A percentile compares a stretch with the other conserved stretches of the same genome.
These are phyloP conservation scores for Thereva unica DNA, from an alignment of 2,888 invertebrate species.

Conservation along the genomic window DNA sequence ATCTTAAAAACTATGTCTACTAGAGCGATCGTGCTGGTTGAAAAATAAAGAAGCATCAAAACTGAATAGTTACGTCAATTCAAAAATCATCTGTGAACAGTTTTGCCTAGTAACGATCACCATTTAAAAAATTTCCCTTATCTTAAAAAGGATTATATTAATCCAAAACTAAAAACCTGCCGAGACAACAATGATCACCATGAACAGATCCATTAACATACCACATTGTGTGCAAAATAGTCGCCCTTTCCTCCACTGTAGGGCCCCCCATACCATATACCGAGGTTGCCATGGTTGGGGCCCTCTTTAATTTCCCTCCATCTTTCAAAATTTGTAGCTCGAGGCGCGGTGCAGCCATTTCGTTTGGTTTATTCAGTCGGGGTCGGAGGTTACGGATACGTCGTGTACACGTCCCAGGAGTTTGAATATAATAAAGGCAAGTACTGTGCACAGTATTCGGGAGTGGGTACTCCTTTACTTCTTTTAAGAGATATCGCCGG, in stretches of 20 bases:
- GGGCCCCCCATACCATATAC: not conserved
- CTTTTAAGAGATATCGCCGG: slow-evolving; percentile 16
- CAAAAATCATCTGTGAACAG: too few species aligned
- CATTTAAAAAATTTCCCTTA: slow-evolving; percentile 15
- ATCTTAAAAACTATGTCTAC: too few species aligned
- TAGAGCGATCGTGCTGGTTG: too few species aligned
- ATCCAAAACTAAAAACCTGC: not conserved
- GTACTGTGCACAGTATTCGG: slow-evolving; percentile 16
- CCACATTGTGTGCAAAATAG: slow-evolving; percentile 40
- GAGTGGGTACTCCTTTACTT: slow-evolving; percentile 21
- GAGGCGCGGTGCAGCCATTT: slow-evolving; percentile 42
- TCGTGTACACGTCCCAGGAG: slow-evolving; percentile 38
- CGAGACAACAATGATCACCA: slow-evolving; percentile 38
- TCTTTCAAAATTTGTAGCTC: slow-evolving; percentile 40
- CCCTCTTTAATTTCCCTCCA: slow-evolving; percentile 40
- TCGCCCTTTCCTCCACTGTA: slow-evolving; percentile 19
- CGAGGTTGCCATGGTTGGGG: not conserved
- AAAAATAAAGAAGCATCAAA: too few species aligned
- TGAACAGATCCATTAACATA: slow-evolving; percentile 36
- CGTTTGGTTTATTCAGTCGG: slow-evolving; percentile 40
- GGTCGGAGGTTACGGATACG: slow-evolving; percentile 45
- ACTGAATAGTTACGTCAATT: too few species aligned
- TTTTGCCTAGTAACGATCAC: too few species aligned
- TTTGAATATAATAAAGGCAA: slow-evolving; percentile 13
- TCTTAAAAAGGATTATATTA: slow-evolving; percentile 21